A percentile compares a stretch with the other conserved stretches of the same genome.
Conservation (phyloP, 2,888 invertebrate genomes). For the Eremobia ochroleuca region DNA sequence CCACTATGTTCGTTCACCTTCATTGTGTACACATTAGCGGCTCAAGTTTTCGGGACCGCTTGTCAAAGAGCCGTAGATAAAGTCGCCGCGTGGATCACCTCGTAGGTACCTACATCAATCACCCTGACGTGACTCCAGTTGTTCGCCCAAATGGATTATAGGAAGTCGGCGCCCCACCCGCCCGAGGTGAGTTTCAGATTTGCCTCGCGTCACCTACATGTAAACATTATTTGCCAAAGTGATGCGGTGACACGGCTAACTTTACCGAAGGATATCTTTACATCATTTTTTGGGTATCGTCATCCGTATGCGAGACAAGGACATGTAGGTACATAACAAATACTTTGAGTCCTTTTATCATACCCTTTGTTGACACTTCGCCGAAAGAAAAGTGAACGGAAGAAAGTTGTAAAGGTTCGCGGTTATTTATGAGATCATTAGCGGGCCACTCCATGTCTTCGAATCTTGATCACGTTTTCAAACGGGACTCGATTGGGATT, state of each 20-base stretch:
- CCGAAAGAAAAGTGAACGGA: constrained; percentile 56
- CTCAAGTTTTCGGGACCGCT: constrained; percentile 78
- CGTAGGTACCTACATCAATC: constrained; percentile 87
- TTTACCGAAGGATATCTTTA: constrained; percentile 79
- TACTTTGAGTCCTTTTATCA: constrained; percentile 47
- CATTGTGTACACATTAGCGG: constrained; percentile 77
- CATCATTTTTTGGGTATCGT: constrained; percentile 70
- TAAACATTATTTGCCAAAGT: constrained; percentile 88
- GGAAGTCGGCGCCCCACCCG: constrained; percentile 83
- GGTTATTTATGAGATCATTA: constrained; percentile 79
- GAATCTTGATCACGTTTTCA: constrained; percentile 75
- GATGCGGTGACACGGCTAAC: constrained; percentile 84
- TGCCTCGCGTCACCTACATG: constrained; percentile 84
- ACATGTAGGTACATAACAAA: constrained; percentile 50
- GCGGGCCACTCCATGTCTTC: constrained; percentile 73
- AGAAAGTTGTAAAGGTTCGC: constrained; percentile 62
- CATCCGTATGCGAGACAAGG: constrained; percentile 48
- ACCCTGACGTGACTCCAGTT: constrained; percentile 89
- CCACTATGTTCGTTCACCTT: constrained; percentile 60
- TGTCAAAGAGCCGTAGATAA: constrained; percentile 85
- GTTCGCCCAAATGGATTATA: constrained; percentile 90
- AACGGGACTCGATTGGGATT: constrained; percentile 73
- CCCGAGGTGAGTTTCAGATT: constrained; percentile 85
- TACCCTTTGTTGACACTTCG: constrained; percentile 60
- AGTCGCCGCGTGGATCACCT: constrained; percentile 83